Conservation (phyloP, 2,888 invertebrate species). For the Caenorhabditis sp. region DNA sequence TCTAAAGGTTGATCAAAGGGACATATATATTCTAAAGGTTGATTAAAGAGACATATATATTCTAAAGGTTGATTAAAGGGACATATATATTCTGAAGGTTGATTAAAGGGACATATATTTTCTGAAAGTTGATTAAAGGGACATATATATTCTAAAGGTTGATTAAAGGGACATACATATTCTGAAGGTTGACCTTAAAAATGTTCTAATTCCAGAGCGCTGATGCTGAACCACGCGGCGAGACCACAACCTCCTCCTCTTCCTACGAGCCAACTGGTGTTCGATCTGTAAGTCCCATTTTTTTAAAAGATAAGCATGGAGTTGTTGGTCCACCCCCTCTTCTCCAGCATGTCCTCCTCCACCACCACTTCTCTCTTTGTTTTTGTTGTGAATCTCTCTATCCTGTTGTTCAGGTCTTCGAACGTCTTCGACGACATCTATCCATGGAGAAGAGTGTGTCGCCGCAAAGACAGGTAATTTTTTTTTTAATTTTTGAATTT, state of each 20-base stretch:
- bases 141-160: too few species aligned
- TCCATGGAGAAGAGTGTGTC: slow-evolving; percentile 63
- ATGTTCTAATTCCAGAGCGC: slow-evolving; percentile 32
- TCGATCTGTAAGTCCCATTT: slow-evolving; percentile 39
- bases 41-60: too few species aligned
- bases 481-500: not conserved
- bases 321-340: not conserved
- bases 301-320: not conserved
- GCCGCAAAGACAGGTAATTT: slow-evolving; percentile 44
- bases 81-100: too few species aligned
- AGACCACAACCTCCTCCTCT: slow-evolving; percentile 7
- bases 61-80: too few species aligned
- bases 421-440: slow-evolving; percentile 60
- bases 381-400: not conserved
- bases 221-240: slow-evolving; percentile 49
- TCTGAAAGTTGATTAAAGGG: too few species aligned
- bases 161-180: too few species aligned
- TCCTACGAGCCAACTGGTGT: slow-evolving; percentile 39
- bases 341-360: too few species aligned
- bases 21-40: too few species aligned
- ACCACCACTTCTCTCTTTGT: not conserved
- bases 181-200: too few species aligned
- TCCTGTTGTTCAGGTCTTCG: slow-evolving; percentile 50
- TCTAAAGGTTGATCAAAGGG: too few species aligned
- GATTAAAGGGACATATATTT: too few species aligned